Conservation (phyloP, 2,797 vertebrate genomes). For the Cirrhinus mrigala region DNA sequence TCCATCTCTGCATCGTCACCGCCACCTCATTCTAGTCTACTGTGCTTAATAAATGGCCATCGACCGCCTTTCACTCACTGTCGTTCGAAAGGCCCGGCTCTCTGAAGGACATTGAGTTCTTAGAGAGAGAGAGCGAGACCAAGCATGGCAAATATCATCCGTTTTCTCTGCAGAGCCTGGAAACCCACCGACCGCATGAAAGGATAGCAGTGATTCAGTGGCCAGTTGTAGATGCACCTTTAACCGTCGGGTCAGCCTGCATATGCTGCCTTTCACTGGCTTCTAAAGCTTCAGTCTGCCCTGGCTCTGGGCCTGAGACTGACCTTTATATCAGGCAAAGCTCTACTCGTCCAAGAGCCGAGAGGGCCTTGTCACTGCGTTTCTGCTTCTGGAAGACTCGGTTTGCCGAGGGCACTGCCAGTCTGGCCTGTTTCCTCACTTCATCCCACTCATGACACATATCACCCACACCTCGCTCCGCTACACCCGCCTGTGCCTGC, state of each 20-base stretch:
- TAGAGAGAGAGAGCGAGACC: constrained; percentile 8
- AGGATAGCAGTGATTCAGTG: constrained; percentile 26
- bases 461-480: neutral
- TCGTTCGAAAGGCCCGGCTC: constrained; percentile 37
- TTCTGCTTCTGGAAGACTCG: constrained; percentile 36
- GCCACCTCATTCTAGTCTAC: constrained; percentile 26
- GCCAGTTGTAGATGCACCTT: constrained; percentile 39
- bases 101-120: constrained; percentile 42
- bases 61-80: constrained; percentile 26
- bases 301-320: constrained; percentile 36
- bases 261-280: constrained; percentile 57
- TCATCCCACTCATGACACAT: neutral
- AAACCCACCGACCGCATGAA: neutral
- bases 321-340: constrained; percentile 38
- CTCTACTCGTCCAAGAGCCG: constrained; percentile 33
- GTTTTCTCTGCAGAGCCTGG: constrained; percentile 19
- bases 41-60: constrained; percentile 58
- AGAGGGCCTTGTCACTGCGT: constrained; percentile 10
- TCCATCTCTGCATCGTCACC: constrained; percentile 12
- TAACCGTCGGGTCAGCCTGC: constrained; percentile 42
- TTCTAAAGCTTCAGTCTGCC: constrained; percentile 16
- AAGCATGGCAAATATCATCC: constrained; percentile 28
- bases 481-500: neutral
- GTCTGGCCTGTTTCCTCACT: constrained; percentile 31
- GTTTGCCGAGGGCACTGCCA: constrained; percentile 26